These are phyloP conservation scores for Tachysurus fulvidraco DNA, from an alignment of 2,113 vertebrate species.

Conservation along the genomic window DNA sequence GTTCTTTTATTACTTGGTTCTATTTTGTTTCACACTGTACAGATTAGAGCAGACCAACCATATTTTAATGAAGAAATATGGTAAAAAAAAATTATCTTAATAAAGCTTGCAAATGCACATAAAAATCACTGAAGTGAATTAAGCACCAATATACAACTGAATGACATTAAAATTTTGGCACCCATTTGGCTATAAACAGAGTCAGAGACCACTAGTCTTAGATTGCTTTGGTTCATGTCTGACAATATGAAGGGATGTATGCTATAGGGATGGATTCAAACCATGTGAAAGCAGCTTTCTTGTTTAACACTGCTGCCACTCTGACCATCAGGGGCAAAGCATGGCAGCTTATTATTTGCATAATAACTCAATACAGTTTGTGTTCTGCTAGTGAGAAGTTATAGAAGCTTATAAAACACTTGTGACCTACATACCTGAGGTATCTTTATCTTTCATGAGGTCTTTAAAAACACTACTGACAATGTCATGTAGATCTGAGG, in stretches of 20 bases:
- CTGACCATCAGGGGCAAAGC: neutral
- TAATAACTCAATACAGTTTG: neutral
- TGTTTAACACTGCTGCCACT: neutral
- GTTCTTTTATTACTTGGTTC: neutral
- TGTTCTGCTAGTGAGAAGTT: neutral
- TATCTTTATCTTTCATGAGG: slow-evolving; percentile 62
- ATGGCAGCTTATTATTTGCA: neutral
- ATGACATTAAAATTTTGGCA: too few species aligned
- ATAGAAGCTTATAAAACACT: neutral
- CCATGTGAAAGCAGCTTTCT: neutral
- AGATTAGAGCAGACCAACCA: too few species aligned
- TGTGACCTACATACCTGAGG: slow-evolving; percentile 24
- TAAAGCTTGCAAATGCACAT: too few species aligned
- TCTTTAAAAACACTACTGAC: slow-evolving; percentile 74
- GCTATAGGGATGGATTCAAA: neutral
- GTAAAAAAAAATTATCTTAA: too few species aligned
- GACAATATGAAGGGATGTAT: too few species aligned
- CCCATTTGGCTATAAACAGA: neutral
- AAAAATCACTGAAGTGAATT: too few species aligned
- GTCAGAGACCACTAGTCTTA: neutral
- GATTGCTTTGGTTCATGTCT: neutral
- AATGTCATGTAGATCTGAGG: slow-evolving; percentile 74
- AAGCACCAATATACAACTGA: too few species aligned
- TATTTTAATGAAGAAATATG: too few species aligned
- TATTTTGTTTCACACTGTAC: neutral